These are phyloP conservation scores for Habrosyne pyritoides DNA, from an alignment of 2,888 invertebrate species.

Conservation along the genomic window DNA sequence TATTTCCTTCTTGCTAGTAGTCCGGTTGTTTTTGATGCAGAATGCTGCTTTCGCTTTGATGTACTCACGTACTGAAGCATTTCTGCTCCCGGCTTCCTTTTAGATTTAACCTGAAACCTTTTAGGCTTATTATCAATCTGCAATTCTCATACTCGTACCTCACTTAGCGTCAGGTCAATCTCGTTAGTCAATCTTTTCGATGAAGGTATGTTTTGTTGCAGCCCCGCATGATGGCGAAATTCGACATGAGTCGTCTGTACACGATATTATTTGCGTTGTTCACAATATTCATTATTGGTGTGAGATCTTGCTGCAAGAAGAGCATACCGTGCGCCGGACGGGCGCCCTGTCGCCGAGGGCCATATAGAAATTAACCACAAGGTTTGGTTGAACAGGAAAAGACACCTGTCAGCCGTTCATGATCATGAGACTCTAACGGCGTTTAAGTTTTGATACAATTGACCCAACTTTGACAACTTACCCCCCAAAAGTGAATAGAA, in stretches of 20 bases:
- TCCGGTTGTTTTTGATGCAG: too few species aligned
- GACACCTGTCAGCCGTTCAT: slow-evolving; percentile 7
- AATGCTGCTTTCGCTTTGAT: too few species aligned
- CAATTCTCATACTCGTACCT: too few species aligned
- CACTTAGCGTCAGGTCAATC: too few species aligned
- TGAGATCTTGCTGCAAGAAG: slow-evolving; percentile 46
- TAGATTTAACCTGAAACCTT: too few species aligned
- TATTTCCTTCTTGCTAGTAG: too few species aligned
- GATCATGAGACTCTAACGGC: too few species aligned
- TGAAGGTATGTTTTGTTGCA: slow-evolving; percentile 33
- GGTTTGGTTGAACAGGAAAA: background rate
- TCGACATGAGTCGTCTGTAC: slow-evolving; percentile 42
- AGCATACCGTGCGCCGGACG: slow-evolving; percentile 53
- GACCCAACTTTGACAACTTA: background rate
- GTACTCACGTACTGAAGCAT: too few species aligned
- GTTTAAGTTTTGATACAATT: too few species aligned
- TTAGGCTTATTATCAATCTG: too few species aligned
- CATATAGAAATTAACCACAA: slow-evolving; percentile 42
- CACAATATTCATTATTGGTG: slow-evolving; percentile 45
- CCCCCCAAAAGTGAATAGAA: background rate
- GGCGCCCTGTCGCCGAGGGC: slow-evolving; percentile 66
- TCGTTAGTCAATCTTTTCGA: slow-evolving; percentile 14
- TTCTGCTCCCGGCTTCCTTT: too few species aligned
- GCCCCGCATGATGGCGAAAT: slow-evolving; percentile 48
- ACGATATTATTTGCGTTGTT: slow-evolving; percentile 50